Evolutionary conservation across 2,888 invertebrate genomes (phyloP).

Genomic region (Meganola albula): DNA sequence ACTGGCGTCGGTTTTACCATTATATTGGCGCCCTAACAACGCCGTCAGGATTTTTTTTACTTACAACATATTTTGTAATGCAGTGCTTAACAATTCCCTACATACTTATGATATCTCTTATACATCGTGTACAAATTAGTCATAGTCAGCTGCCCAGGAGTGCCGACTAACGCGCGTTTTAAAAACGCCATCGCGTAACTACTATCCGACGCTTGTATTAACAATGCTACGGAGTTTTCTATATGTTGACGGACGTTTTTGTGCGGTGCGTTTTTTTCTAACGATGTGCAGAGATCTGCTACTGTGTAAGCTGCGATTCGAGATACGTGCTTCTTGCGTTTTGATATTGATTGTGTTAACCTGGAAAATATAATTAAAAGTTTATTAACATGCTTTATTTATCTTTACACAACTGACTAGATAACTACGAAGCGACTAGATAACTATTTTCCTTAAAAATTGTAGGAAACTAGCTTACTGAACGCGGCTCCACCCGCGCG

Average conservation of each 20-base stretch:
- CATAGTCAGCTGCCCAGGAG: slow-evolving; percentile 58
- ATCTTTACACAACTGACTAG: no score
- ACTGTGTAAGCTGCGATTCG: slow-evolving; percentile 63
- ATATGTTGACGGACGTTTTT: slow-evolving; percentile 57
- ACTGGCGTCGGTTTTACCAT: no score
- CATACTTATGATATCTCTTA: slow-evolving; percentile 70
- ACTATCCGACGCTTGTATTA: slow-evolving; percentile 58
- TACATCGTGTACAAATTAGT: slow-evolving; percentile 62
- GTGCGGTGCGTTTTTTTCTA: slow-evolving; percentile 51
- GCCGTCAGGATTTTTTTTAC: no score
- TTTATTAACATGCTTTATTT: no score
- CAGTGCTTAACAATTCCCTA: slow-evolving; percentile 55
- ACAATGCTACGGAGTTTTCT: slow-evolving; percentile 54
- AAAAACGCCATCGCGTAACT: slow-evolving; percentile 60
- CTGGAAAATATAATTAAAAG: slow-evolving; percentile 36
- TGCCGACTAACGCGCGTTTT: slow-evolving; percentile 51
- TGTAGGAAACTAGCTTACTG: no score
- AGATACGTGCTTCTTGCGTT: slow-evolving; percentile 61
- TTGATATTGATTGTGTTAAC: slow-evolving; percentile 62
- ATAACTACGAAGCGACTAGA: no score
- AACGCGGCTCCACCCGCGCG: no score
- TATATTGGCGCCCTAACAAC: no score
- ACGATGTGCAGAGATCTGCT: slow-evolving; percentile 53
- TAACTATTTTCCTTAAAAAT: no score
- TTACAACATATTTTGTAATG: no score